These are phyloP conservation scores for Notiomystis cincta DNA, from an alignment of 2,113 vertebrate genomes.

Conservation along the genomic window DNA sequence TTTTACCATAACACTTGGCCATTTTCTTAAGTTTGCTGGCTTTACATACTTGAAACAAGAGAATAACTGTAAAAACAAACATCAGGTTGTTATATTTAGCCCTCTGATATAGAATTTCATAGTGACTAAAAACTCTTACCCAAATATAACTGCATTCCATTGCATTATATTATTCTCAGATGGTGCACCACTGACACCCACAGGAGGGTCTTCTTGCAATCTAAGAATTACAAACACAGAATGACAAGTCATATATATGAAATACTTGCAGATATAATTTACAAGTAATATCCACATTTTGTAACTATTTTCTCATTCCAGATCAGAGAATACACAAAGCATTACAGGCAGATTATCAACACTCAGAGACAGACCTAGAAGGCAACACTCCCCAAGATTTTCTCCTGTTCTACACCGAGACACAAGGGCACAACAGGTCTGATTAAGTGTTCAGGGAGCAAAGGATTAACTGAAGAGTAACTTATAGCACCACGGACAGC, in stretches of 20 bases:
- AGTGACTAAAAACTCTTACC: constrained; percentile 77
- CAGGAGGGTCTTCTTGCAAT: constrained; percentile 98
- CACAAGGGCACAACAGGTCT: background rate
- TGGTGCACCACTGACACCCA: constrained; percentile 96
- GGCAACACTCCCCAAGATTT: rapidly evolving
- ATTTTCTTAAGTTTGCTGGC: background rate
- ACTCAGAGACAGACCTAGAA: background rate
- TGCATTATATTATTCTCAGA: constrained; percentile 99
- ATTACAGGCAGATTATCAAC: background rate
- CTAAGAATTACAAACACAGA: constrained; percentile 69
- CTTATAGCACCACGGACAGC: background rate
- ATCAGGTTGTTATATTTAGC: background rate
- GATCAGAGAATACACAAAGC: background rate
- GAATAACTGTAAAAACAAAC: background rate
- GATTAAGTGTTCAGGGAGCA: background rate
- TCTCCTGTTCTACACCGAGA: background rate
- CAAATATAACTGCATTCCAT: constrained; percentile 99
- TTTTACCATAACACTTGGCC: background rate
- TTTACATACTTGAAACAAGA: background rate
- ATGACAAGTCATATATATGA: background rate
- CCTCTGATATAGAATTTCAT: background rate
- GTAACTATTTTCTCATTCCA: background rate
- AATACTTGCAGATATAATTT: background rate
- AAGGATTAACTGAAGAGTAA: background rate
- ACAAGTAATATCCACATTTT: background rate